A percentile compares a stretch with the other conserved stretches of the same genome.
phyloP scores from a whole-genome alignment of 1,140 invertebrate species.

The Neodiprion lecontei region DNA sequence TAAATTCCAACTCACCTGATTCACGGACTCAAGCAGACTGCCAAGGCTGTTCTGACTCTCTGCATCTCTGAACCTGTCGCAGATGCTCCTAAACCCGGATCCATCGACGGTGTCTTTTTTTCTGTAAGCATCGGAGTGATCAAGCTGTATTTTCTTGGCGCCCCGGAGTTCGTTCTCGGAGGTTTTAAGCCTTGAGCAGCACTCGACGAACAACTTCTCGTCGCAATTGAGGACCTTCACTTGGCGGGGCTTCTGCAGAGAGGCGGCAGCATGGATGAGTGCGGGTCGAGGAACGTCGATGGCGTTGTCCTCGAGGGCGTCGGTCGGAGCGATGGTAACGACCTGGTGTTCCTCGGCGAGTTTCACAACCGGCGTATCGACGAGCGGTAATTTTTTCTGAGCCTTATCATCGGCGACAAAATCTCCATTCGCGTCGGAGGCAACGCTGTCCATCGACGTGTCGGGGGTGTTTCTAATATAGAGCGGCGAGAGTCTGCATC shows the following conservation, averaged over 20 bases:
- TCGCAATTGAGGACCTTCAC: conserved; percentile 58
- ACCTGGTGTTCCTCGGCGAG: conserved; percentile 41
- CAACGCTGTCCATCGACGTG: conserved; percentile 40
- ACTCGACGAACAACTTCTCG: conserved; percentile 58
- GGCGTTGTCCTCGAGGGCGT: conserved; percentile 57
- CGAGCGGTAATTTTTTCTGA: conserved; percentile 40
- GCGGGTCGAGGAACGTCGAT: conserved; percentile 49
- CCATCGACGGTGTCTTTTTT: conserved; percentile 42
- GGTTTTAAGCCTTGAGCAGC: conserved; percentile 57
- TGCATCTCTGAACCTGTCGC: conserved; percentile 52
- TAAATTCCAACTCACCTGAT: conserved; percentile 45
- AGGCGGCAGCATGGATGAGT: conserved; percentile 29
- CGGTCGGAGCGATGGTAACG: conserved; percentile 54
- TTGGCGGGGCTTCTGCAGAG: conserved; percentile 42
- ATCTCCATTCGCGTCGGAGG: conserved; percentile 28
- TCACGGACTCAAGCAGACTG: conserved; percentile 56
- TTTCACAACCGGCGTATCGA: conserved; percentile 17
- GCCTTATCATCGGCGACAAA: conserved; percentile 13
- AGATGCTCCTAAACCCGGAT: conserved; percentile 37
- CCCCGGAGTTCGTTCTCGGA: conserved; percentile 57
- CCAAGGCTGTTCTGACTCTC: conserved; percentile 58
- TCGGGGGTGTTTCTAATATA: conserved; percentile 48
- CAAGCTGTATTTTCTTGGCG: conserved; percentile 58
- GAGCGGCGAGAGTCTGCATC: conserved; percentile 47
- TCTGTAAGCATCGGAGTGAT: conserved; percentile 50